Evolutionary conservation across 2,797 vertebrate genomes (phyloP), one percentile per base, ranked within the genome.

Genomic region (Perodicticus potto): DNA sequence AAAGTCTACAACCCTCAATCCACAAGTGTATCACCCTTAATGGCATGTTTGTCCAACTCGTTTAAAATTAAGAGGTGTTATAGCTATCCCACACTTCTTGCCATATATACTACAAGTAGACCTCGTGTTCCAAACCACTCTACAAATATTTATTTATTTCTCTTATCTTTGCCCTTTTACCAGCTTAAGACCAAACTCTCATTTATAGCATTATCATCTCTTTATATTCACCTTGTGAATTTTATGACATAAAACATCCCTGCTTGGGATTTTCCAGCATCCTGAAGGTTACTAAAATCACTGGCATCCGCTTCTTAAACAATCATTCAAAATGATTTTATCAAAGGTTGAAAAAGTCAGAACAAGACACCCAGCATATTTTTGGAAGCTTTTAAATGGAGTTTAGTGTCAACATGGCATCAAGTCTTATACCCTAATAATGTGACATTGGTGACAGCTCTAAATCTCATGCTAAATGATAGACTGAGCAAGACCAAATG

Each of bases 381-480:
- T 97, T 82, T 67, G 55, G 77, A 93, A 88, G 27, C n/a, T 93
- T 96, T 95, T 89, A 95, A 92, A 67, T 76, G 37, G 85, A 87
- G 16, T 83, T 91, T 93, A 37, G 27, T 86, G 95, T 95, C 91
- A 91, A 86, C 57, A 77, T 83, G 34, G 27, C 65, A 90, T 76
- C 34, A 78, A 67, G 34, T 11, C 19, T 43, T 88, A 22, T n/a
- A 61, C 27, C 73, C 53, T 96, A 91, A 90, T 91, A 86, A 29
- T 43, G 34, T 90, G 55, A 93, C 83, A 95, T 72, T 59, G 82
- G 16, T 83, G 78, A 95, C 78, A 92, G 67, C 34, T 89, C 97
- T 80, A 91, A 83, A 83, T 76, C 32, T 90, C n/a, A 37, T 23
- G 32, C 55, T 86, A 97, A 92, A 72, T 89, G 37, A 95, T 40